Evolutionary conservation across 2,797 vertebrate species (phyloP), one percentile per base, ranked within the genome.

Genomic region (Nannoperca australis): DNA sequence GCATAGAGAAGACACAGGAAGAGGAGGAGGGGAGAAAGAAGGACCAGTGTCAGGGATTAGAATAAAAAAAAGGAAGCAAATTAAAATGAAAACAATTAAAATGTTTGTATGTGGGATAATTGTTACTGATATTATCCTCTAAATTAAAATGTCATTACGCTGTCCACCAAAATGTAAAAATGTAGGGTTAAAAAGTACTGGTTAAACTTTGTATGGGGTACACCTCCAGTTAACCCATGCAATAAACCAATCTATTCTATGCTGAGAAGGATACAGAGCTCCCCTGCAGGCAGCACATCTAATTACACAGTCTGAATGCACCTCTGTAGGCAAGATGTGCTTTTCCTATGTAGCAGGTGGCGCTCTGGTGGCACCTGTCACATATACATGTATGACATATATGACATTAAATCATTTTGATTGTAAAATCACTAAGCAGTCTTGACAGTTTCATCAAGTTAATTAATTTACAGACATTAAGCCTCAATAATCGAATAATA

Each of bases 271-370:
- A 86, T 86, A 78, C 90, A 94, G 89, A 91, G 92, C 85, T 87
- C 94, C 93, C 93, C 95, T 93, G 60, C 84, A 94, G 94, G 93
- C 82, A 60, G 67, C 83, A 84, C 67, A 51, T 72, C 71, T 67
- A 81, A 89, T 77, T 89, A 76, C 81, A 88, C 24, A 81, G 69
- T 49, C 20, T 67, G 40, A 81, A 54, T 60, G 55, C 72, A 67
- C 30, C 53, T 70, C 53, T 32, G 14, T 6, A 62, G 24, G 62
- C 62, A 62, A 70, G 78, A 24, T 76, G 38, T 63, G 61, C 36
- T 78, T 65, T 76, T 78, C 76, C 73, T 60, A 45, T 70, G 61
- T 22, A 66, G 82, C 88, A 89, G 83, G 80, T 87, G 82, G 73
- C 2, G 2, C 27, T 51, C 44, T 53, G 60, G 79, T 69, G 44